Evolutionary conservation across 1,140 invertebrate genomes (phyloP).

Genomic region (Ceratosolen fusciceps): DNA sequence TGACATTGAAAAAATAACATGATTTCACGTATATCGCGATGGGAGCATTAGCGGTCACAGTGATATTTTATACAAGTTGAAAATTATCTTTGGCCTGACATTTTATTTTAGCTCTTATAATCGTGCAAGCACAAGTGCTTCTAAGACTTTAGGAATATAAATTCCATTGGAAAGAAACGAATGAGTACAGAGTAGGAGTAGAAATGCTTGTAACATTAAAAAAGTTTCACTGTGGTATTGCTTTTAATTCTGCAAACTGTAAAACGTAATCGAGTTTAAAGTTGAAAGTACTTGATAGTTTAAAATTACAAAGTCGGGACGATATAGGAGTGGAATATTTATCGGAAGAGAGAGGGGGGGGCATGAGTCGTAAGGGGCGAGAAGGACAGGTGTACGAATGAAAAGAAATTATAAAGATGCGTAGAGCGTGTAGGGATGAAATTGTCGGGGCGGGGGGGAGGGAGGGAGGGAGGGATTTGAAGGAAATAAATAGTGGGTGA

Average conservation of each 20-base stretch:
- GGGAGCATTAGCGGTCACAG: too few relatives aligned
- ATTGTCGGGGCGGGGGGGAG: too few relatives aligned
- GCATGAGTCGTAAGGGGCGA: too few relatives aligned
- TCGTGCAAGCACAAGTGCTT: background rate
- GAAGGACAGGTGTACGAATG: too few relatives aligned
- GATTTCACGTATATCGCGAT: background rate
- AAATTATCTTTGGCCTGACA: background rate
- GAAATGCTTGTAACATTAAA: too few relatives aligned
- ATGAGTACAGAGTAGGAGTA: background rate
- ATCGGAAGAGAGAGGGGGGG: too few relatives aligned
- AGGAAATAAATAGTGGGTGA: too few relatives aligned
- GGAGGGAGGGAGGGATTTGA: too few relatives aligned
- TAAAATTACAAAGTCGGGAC: background rate
- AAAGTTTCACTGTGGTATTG: too few relatives aligned
- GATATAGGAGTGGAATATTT: too few relatives aligned
- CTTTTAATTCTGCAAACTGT: too few relatives aligned
- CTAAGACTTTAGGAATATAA: background rate
- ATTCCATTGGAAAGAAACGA: background rate
- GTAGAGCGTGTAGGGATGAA: background rate
- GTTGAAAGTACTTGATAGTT: background rate
- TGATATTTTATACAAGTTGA: background rate
- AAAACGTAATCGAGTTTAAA: background rate
- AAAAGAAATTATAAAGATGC: background rate
- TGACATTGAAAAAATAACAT: background rate
- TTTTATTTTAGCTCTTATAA: background rate